Evolutionary conservation across 2,888 invertebrate genomes (phyloP).

Genomic region (Gisinianus flammeolus): DNA sequence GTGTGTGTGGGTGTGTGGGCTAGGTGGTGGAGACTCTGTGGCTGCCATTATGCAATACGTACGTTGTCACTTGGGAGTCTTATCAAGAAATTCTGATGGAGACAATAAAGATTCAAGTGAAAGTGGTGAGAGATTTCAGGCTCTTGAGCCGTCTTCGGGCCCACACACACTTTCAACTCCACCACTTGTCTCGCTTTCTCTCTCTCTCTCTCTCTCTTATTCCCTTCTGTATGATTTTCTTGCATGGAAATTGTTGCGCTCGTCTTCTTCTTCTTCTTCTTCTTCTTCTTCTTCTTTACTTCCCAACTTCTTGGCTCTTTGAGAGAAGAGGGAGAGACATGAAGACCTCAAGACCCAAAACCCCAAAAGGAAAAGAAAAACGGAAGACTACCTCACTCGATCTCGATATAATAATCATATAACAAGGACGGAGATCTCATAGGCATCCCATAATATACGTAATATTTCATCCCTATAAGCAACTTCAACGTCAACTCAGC

Average conservation of each 20-base stretch:
- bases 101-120: slow-evolving; percentile 28
- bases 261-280: too few relatives aligned
- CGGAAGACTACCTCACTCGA: too few relatives aligned
- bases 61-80: slow-evolving; percentile 31
- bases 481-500: too few relatives aligned
- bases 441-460: too few relatives aligned
- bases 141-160: neutral
- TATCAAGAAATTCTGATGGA: slow-evolving; percentile 31
- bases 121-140: slow-evolving; percentile 14
- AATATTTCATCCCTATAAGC: too few relatives aligned
- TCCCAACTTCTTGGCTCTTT: too few relatives aligned
- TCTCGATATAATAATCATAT: too few relatives aligned
- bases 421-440: too few relatives aligned
- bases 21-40: neutral
- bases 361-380: too few relatives aligned
- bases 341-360: too few relatives aligned
- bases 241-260: slow-evolving; percentile 21
- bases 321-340: too few relatives aligned
- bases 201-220: neutral
- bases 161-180: slow-evolving; percentile 32
- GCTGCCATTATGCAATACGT: neutral
- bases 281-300: neutral
- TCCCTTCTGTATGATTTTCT: slow-evolving; percentile 4
- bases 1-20: neutral
- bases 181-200: slow-evolving; percentile 27